Percentiles rank a stretch among this genome's conserved stretches.
phyloP scores from a whole-genome alignment of 35 echinoderm and acorn worm genomes.

The Hemicentrotus pulcherrimus region DNA sequence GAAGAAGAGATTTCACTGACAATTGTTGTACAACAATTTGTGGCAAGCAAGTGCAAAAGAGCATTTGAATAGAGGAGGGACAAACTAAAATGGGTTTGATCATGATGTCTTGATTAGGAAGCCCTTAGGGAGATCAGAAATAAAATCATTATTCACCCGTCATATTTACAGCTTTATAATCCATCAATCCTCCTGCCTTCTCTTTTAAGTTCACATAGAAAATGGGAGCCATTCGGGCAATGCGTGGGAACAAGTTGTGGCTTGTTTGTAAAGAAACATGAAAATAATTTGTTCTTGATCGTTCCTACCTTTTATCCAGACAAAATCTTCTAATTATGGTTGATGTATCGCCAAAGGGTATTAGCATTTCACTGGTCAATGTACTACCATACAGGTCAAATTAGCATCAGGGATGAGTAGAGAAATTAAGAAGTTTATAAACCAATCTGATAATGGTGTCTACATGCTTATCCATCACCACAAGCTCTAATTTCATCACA shows the following conservation, averaged over 20 bases:
- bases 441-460: too few relatives aligned
- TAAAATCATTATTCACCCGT: neutral
- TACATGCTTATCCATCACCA: too few relatives aligned
- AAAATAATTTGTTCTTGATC: slow-evolving; percentile 14
- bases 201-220: neutral
- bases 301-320: neutral
- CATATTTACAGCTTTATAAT: neutral
- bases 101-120: neutral
- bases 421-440: too few relatives aligned
- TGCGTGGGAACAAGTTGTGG: neutral
- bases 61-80: neutral
- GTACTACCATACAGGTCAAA: neutral
- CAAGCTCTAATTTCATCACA: too few relatives aligned
- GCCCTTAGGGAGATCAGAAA: neutral
- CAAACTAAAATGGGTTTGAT: neutral
- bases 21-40: neutral
- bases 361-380: neutral
- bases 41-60: neutral
- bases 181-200: neutral
- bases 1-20: neutral
- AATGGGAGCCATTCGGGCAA: neutral
- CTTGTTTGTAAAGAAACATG: slow-evolving; percentile 1
- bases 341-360: neutral
- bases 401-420: too few relatives aligned
- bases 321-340: neutral